phyloP scores from a whole-genome alignment of 2,113 vertebrate genomes.

The Aramus guarauna region DNA sequence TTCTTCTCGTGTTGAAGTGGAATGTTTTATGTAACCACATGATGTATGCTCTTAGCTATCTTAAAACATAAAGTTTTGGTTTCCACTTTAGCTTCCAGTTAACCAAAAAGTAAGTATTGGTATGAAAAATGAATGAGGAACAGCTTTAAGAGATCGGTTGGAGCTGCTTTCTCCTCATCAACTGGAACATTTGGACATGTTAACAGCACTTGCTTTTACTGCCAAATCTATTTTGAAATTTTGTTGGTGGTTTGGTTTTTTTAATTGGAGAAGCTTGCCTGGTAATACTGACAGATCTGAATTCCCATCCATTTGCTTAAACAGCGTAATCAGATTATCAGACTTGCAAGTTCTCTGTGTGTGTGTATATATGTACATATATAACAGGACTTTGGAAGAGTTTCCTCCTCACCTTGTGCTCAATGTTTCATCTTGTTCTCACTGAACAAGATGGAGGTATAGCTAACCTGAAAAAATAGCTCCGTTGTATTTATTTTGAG shows the following conservation, averaged over 20 bases:
- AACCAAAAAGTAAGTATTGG: background rate
- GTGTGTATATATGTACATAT: accelerated
- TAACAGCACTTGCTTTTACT: background rate
- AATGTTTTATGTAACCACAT: background rate
- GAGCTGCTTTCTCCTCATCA: background rate
- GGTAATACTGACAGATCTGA: background rate
- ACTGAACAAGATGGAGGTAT: background rate
- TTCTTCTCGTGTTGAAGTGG: background rate
- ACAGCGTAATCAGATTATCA: background rate
- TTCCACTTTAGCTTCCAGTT: background rate
- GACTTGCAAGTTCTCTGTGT: background rate
- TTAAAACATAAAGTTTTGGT: background rate
- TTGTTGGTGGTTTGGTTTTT: background rate
- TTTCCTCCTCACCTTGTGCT: background rate
- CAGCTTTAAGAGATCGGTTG: background rate
- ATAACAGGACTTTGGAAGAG: background rate
- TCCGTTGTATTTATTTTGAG: background rate
- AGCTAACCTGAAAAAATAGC: background rate
- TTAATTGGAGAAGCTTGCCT: background rate
- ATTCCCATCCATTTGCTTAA: background rate
- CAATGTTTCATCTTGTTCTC: background rate
- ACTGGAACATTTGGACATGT: background rate
- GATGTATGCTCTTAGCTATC: background rate
- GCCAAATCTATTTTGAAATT: background rate
- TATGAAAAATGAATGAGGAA: background rate